Percentiles rank a stretch among this genome's conserved stretches.
These are phyloP conservation scores for Theristicus caerulescens DNA, from an alignment of 2,113 vertebrate species.

Conservation along the genomic window DNA sequence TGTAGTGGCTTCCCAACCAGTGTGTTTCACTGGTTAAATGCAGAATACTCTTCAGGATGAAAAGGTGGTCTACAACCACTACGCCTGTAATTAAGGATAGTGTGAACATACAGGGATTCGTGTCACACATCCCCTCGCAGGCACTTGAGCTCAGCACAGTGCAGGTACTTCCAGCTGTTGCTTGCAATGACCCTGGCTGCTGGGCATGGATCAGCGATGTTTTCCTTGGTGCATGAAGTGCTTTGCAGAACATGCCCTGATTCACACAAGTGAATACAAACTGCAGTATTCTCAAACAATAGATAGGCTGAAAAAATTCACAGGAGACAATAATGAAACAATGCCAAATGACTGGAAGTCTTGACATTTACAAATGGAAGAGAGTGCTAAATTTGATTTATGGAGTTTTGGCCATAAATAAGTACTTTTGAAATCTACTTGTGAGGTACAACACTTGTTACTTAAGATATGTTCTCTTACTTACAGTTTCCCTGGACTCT, in stretches of 20 bases:
- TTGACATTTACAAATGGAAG: not conserved
- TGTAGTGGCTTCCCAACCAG: not conserved
- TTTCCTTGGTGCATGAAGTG: not conserved
- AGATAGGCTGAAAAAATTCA: not conserved
- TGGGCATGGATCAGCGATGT: not conserved
- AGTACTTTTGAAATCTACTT: not conserved
- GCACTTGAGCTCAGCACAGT: not conserved
- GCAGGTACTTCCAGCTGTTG: not conserved
- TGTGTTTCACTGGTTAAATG: not conserved
- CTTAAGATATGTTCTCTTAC: not conserved
- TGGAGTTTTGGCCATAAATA: not conserved
- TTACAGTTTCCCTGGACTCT: not conserved
- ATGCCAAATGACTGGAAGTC: not conserved
- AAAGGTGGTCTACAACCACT: not conserved
- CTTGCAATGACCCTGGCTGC: not conserved
- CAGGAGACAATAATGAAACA: not conserved
- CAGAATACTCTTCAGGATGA: not conserved
- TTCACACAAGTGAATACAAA: not conserved
- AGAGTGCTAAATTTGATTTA: not conserved
- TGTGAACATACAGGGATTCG: rapidly evolving
- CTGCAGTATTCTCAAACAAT: not conserved
- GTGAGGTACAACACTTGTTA: not conserved
- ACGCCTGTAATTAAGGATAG: rapidly evolving
- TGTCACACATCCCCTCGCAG: rapidly evolving
- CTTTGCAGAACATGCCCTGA: not conserved